Conservation (phyloP, 2,888 invertebrate species). For the Drosophila crucigera region DNA sequence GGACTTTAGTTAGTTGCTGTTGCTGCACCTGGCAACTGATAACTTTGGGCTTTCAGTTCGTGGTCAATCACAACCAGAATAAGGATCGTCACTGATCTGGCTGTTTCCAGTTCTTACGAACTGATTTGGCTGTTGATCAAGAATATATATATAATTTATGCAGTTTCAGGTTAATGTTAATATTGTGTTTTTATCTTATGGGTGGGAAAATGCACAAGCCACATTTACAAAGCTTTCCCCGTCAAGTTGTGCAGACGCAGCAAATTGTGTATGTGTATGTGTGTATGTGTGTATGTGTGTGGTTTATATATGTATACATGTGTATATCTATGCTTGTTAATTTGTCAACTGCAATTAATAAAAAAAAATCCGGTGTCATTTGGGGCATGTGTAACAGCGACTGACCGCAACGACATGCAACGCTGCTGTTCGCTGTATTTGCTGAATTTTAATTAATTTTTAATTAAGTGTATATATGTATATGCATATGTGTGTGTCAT, state of each 20-base stretch:
- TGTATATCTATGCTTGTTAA: slow-evolving; percentile 2
- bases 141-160: background rate
- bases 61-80: no score
- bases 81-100: no score
- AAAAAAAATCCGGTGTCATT: slow-evolving; percentile 15
- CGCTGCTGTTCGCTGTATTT: slow-evolving; percentile 35
- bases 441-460: slow-evolving; percentile 77
- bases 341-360: slow-evolving; percentile 34
- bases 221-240: background rate
- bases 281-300: background rate
- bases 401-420: slow-evolving; percentile 39
- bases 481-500: slow-evolving; percentile 13
- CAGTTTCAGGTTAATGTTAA: background rate
- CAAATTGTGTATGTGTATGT: background rate
- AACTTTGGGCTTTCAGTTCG: background rate
- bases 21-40: background rate
- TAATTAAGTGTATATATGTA: slow-evolving; percentile 61
- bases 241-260: background rate
- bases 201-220: background rate
- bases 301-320: background rate
- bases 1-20: background rate
- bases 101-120: background rate
- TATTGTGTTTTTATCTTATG: background rate
- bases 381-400: slow-evolving; percentile 15
- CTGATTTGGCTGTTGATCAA: background rate